Percentiles rank a stretch among this genome's conserved stretches.
These are phyloP conservation scores for Toxostoma redivivum DNA, from an alignment of 2,113 vertebrate species.

Conservation along the genomic window DNA sequence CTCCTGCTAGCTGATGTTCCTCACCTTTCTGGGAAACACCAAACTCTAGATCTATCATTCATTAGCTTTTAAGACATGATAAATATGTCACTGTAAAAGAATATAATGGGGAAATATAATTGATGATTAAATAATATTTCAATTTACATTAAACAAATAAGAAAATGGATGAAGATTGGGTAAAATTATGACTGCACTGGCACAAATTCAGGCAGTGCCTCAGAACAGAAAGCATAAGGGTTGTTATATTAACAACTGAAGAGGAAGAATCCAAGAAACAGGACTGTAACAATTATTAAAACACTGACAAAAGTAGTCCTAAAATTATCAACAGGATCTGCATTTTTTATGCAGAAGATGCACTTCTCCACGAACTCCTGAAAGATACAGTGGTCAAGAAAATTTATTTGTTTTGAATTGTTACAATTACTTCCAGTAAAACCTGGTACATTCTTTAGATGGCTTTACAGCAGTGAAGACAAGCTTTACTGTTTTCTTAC, in stretches of 20 bases:
- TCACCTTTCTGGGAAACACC: background rate
- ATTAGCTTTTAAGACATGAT: background rate
- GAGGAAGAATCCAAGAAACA: background rate
- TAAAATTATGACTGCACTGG: background rate
- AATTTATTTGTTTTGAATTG: background rate
- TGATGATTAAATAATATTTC: background rate
- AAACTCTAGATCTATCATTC: background rate
- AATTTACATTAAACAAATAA: background rate
- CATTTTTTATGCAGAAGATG: background rate
- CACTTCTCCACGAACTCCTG: background rate
- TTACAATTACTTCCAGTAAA: background rate
- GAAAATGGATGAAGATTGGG: background rate
- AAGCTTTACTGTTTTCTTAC: conserved; percentile 31
- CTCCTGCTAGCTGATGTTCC: background rate
- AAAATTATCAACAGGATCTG: background rate
- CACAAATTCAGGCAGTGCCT: background rate
- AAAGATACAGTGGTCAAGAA: background rate
- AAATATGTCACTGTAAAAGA: background rate
- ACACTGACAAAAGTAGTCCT: background rate
- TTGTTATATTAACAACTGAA: background rate
- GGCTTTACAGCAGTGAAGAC: background rate
- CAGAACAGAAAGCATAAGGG: background rate
- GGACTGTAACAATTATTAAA: background rate
- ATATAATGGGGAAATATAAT: background rate
- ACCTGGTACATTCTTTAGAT: background rate